Evolutionary conservation across 2,797 vertebrate genomes (phyloP), one percentile per base, ranked within the genome.

Genomic region (Cichlasoma orientale): DNA sequence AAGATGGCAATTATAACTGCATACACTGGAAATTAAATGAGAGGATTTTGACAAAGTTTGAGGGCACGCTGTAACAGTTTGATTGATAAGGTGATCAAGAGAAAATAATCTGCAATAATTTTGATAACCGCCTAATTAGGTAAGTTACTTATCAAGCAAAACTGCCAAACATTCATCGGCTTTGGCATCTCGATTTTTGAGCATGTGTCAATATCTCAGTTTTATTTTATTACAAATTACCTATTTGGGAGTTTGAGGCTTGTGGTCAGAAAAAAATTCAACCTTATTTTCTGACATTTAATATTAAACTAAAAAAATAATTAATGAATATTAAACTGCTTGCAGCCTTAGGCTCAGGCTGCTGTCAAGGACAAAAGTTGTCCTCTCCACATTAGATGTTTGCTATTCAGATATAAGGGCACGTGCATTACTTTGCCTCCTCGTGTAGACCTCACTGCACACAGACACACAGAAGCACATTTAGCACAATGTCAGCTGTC

Each of bases 401-500:
- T 77, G 52, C 58, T 56, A 38, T 71, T 31, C 33, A 74, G 33
- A 73, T 56, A 73, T 25, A 29, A 50, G 1, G 9, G 19, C 13
- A 27, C 5, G 57, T 13, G 19, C 14, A 31, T 70, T 57, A 47
- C 59, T 66, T 59, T 56, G 16, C 75, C 68, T 72, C 57, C 53
- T 72, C 36, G 47, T 14, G 57, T 61, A 54, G 16, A 79, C 72
- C 50, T 56, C 19, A 82, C 68, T 53, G 25, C 41, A 50, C 41
- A 59, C 47, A 44, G 76, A 78, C 54, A 58, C 58, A 75, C 0
- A 47, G 19, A 50, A 29, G 72, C 55, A 61, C 66, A 23, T 80
- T 86, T n/a, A 82, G 54, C 41, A 80, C 55, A 38, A 38, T 12
- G 72, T 63, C 82, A 74, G 10, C 69, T 71, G 75, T 76, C 57